phyloP scores from a whole-genome alignment of 1,140 invertebrate species.

The Yoshiicerus persimilis region DNA sequence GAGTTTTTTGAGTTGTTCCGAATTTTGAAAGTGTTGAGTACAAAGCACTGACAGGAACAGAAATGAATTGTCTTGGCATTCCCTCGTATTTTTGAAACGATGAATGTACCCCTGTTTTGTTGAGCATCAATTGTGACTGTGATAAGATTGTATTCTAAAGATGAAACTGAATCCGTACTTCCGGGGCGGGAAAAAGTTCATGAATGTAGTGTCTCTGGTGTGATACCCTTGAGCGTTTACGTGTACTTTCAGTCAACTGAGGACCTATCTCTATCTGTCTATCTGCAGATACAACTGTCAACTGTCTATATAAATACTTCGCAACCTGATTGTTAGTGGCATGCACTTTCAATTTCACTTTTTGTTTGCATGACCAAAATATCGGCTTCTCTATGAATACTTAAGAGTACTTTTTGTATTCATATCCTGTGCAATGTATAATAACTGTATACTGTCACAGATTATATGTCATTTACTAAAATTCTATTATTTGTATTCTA shows the following conservation, averaged over 20 bases:
- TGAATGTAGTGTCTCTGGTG: conserved; percentile 23
- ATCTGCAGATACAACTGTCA: neutral
- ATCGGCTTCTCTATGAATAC: neutral
- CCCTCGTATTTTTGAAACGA: neutral
- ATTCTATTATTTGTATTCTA: neutral
- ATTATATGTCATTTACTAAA: neutral
- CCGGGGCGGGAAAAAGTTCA: conserved; percentile 27
- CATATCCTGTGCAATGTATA: neutral
- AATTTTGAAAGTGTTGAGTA: neutral
- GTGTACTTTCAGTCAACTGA: neutral
- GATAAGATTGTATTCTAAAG: neutral
- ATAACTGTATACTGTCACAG: neutral
- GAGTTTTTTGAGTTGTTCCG: neutral
- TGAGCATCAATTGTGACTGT: conserved; percentile 2
- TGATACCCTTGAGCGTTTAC: neutral
- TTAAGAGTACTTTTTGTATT: neutral
- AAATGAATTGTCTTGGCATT: neutral
- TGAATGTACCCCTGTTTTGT: neutral
- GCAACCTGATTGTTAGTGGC: neutral
- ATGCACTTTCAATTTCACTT: neutral
- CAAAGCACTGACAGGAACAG: neutral
- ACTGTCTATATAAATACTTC: neutral
- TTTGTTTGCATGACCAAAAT: neutral
- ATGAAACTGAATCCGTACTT: neutral
- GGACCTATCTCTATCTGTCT: neutral